Percentiles rank a stretch among this genome's conserved stretches.
Evolutionary conservation across 2,888 invertebrate genomes (phyloP).

Genomic region (Holacanthella duospinosa): DNA sequence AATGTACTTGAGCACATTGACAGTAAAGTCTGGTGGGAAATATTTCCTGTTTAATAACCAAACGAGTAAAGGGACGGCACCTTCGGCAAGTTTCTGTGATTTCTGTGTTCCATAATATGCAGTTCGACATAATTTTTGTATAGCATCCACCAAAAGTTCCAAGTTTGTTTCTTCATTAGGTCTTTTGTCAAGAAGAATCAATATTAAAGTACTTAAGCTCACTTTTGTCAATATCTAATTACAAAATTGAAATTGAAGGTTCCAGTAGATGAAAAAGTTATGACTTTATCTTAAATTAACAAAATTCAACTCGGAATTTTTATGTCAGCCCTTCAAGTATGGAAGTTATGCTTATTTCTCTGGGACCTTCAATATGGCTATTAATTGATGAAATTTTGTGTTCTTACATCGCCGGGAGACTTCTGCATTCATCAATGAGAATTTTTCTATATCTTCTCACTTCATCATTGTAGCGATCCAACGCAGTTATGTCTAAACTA

Average conservation of each 20-base stretch:
- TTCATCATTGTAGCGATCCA: constrained; percentile 34
- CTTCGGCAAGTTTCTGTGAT: constrained; percentile 22
- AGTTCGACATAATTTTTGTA: constrained; percentile 18
- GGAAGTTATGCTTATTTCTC: background rate
- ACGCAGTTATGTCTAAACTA: constrained; percentile 31
- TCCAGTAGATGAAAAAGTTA: too few relatives aligned
- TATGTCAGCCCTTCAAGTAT: too few relatives aligned
- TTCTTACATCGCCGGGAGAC: constrained; percentile 17
- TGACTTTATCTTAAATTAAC: too few relatives aligned
- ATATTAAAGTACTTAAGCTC: too few relatives aligned
- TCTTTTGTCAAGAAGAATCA: too few relatives aligned
- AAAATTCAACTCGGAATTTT: too few relatives aligned
- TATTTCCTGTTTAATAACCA: constrained; percentile 28
- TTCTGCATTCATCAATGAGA: constrained; percentile 23
- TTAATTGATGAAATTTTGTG: background rate
- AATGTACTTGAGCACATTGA: constrained; percentile 23
- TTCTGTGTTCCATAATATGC: constrained; percentile 27
- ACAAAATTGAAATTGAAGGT: too few relatives aligned
- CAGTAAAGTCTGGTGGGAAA: constrained; percentile 15
- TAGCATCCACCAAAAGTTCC: constrained; percentile 4
- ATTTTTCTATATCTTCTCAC: constrained; percentile 21
- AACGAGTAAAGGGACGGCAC: constrained; percentile 18
- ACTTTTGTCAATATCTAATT: too few relatives aligned
- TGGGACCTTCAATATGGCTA: background rate
- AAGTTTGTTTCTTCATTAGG: background rate